A percentile compares a stretch with the other conserved stretches of the same genome.
Evolutionary conservation across 2,797 vertebrate species (phyloP).

Genomic region (Anas capensis): DNA sequence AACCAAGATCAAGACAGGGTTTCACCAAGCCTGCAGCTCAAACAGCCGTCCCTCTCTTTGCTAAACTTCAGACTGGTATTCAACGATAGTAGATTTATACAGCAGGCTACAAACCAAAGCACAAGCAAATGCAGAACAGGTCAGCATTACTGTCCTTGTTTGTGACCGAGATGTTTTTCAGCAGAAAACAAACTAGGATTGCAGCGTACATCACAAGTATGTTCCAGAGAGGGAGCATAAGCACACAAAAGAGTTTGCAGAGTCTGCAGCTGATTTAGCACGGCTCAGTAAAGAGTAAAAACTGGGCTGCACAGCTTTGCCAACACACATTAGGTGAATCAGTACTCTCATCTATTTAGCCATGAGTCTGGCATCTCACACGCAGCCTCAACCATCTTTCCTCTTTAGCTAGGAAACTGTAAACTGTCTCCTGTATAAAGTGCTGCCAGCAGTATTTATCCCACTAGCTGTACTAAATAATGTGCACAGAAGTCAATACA

Average conservation of each 20-base stretch:
- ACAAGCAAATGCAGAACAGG: neutral
- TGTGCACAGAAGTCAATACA: neutral
- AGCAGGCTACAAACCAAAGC: neutral
- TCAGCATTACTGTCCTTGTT: neutral
- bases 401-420: neutral
- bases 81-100: accelerated
- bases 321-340: slow-evolving; percentile 35
- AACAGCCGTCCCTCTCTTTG: neutral
- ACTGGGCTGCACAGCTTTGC: neutral
- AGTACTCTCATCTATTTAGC: neutral
- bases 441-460: neutral
- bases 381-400: neutral
- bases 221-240: neutral
- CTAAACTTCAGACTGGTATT: neutral
- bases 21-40: neutral
- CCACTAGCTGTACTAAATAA: neutral
- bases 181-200: neutral
- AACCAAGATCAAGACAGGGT: neutral
- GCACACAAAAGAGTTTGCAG: neutral
- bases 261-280: slow-evolving; percentile 60
- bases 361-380: neutral
- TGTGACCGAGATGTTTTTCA: neutral
- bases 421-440: neutral
- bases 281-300: slow-evolving; percentile 16
- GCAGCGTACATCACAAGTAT: neutral